Conservation (phyloP, 2,113 vertebrate genomes). For the Corythaeola cristata region DNA sequence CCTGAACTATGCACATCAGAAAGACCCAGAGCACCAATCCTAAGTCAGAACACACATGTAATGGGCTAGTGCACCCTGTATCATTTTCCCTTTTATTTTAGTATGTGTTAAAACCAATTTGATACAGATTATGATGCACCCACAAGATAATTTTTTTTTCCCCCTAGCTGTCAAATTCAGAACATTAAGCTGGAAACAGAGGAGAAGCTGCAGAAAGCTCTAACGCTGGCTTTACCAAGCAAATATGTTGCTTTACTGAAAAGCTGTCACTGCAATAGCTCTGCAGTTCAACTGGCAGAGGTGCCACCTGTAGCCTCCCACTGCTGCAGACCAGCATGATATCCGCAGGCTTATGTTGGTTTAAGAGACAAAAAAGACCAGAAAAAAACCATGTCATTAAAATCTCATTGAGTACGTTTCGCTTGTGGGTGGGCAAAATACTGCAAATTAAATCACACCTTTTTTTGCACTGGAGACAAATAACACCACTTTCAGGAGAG, state of each 20-base stretch:
- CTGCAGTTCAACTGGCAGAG: slow-evolving; percentile 12
- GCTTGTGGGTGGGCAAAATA: not conserved
- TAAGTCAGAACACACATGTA: not conserved
- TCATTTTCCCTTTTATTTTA: slow-evolving; percentile 33
- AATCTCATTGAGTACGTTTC: not conserved
- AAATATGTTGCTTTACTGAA: slow-evolving; percentile 5
- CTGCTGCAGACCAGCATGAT: not conserved
- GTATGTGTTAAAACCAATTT: slow-evolving; percentile 30
- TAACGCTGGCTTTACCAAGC: not conserved
- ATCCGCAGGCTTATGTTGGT: not conserved
- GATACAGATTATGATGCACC: slow-evolving; percentile 27
- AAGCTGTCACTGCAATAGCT: slow-evolving; percentile 34
- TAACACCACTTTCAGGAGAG: not conserved
- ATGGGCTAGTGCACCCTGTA: not conserved
- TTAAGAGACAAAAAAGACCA: not conserved
- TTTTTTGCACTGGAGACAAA: not conserved
- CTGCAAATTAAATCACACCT: not conserved
- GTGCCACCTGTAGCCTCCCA: slow-evolving; percentile 42
- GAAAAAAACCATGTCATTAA: not conserved
- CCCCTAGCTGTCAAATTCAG: slow-evolving; percentile 3
- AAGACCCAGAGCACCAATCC: not conserved
- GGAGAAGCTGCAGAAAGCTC: slow-evolving; percentile 3
- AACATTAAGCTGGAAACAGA: slow-evolving; percentile 18
- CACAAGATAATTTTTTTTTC: not conserved
- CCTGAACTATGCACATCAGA: not conserved